phyloP scores from a whole-genome alignment of 2,888 invertebrate species.

The Drosophila lacicola region DNA sequence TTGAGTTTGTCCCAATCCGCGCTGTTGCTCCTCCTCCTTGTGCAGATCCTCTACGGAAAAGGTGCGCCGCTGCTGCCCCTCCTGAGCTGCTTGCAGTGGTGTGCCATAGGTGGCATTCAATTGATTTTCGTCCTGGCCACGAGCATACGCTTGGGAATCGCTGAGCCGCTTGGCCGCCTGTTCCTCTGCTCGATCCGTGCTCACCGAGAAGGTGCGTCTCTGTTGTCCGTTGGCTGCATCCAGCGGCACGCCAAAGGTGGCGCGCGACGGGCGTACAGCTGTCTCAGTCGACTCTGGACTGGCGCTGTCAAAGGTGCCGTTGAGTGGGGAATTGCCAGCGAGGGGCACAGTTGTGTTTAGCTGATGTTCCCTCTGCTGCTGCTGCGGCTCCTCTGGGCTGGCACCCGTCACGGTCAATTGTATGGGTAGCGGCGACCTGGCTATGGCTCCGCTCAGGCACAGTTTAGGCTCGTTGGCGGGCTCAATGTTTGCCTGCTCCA shows the following conservation, averaged over 20 bases:
- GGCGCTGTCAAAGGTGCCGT: conserved; percentile 50
- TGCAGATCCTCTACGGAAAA: conserved; percentile 5
- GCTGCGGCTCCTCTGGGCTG: conserved; percentile 38
- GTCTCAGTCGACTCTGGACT: not conserved
- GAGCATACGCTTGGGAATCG: not conserved
- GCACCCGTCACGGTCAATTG: conserved; percentile 45
- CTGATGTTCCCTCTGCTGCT: not conserved
- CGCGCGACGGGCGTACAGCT: not conserved
- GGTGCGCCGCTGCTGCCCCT: conserved; percentile 33
- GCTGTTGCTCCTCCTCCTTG: too few relatives aligned
- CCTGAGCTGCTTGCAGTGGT: conserved; percentile 4
- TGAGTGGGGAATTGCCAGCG: conserved; percentile 27
- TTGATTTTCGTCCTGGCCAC: not conserved
- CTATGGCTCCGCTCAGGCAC: conserved; percentile 33
- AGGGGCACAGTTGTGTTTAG: conserved; percentile 38
- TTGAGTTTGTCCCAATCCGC: not conserved
- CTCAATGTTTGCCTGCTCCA: conserved; percentile 69
- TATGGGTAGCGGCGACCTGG: conserved; percentile 37
- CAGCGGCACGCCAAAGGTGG: conserved; percentile 33
- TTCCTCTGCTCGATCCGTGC: not conserved
- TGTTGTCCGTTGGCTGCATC: not conserved
- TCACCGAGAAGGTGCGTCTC: conserved; percentile 40
- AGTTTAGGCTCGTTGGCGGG: conserved; percentile 28
- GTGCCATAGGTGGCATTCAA: conserved; percentile 33
- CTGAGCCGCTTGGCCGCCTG: not conserved